Base-by-base conservation (phyloP, 2,113 vertebrate species). In the Oryzias melastigma region DNA sequence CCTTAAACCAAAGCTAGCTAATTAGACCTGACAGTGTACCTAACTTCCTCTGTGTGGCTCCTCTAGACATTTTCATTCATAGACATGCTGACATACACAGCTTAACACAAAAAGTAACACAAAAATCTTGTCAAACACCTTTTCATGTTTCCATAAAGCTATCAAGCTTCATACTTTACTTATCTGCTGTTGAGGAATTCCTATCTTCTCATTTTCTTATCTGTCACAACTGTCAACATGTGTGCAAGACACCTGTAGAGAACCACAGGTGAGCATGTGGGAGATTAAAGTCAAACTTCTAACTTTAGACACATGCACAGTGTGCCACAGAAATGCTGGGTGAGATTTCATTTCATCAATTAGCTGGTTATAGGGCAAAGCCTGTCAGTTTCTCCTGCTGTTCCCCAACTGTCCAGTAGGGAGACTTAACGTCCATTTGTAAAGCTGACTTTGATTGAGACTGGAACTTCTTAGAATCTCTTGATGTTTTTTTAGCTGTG, bases 11-110 rank as follows among this genome's bases (percentile, higher is more conserved):
- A 22, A 62, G 67, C 77, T 77, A 75, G 75, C 78, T 91, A 88
- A 89, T 89, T 91, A 85, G 73, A 90, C 77, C 67, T 71, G 85
- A 87, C 85, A 88, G 85, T 80, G 80, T 75, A 84, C 85, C 75
- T 71, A 77, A 84, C 68, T 50, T 16, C 16, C 81, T 76, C 70
- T 51, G 46, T 20, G 17, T 15, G 19, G 58, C 68, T 72, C 62
- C 72, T 65, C 54, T 65, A 62, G 68, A 68, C 75, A 40, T 35
- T 62, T 49, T 40, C 71, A 68, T 75, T 72, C 50, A 60, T 17
- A 44, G 53, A 65, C 49, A 58, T 59, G 43, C 22, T 24, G n/a
- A 19, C 0, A 13, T 29, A 27, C n/a, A 51, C 18, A 3, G 27
- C 14, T 16, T 4, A 5, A 22, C 27, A 46, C 52, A 49, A 12